Evolutionary conservation across 2,113 vertebrate genomes (phyloP).

Genomic region (Trogon surrucura): DNA sequence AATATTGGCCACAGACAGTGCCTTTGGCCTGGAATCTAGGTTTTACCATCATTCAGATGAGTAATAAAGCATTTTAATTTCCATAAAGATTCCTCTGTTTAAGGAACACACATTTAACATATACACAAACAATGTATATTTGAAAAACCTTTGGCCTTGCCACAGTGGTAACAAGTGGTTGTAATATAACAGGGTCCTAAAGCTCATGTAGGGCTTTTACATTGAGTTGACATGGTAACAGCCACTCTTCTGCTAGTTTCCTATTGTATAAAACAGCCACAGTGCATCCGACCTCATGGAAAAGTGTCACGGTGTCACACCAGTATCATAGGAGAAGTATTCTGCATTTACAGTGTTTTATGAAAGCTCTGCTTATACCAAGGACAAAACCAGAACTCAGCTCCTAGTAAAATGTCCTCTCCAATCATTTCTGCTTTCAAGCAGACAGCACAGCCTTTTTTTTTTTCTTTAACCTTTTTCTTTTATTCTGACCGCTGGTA

Average conservation of each 20-base stretch:
- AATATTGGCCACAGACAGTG: background rate
- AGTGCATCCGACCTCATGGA: background rate
- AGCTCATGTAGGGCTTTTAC: rapidly evolving
- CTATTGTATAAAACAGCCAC: background rate
- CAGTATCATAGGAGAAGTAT: background rate
- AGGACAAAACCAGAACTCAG: background rate
- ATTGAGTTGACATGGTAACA: background rate
- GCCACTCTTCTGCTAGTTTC: background rate
- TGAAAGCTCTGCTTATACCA: background rate
- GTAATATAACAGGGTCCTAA: background rate
- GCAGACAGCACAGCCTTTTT: background rate
- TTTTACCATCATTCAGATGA: background rate
- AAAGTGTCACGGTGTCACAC: background rate
- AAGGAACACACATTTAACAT: background rate
- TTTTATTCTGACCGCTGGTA: background rate
- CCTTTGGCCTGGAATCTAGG: background rate
- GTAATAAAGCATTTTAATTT: background rate
- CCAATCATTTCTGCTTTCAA: background rate
- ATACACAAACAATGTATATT: background rate
- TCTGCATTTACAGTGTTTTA: background rate
- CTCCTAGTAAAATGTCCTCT: background rate
- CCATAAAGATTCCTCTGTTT: background rate
- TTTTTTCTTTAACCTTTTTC: too few species aligned
- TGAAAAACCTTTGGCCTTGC: background rate
- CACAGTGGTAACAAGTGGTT: background rate